phyloP scores from a whole-genome alignment of 2,113 vertebrate species.

The Muscicapa adusta region DNA sequence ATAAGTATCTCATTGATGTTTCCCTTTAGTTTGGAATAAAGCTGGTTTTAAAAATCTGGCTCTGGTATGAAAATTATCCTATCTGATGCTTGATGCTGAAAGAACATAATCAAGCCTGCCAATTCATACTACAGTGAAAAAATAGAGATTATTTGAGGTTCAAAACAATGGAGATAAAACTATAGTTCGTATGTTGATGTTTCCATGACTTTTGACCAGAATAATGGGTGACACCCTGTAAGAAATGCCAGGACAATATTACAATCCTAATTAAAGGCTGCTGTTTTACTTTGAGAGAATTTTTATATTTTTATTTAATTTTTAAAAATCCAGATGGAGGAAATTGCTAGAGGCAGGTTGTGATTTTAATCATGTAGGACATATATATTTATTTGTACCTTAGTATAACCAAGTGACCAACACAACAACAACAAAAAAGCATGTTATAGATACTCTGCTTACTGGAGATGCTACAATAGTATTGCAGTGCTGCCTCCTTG shows the following conservation, averaged over 20 bases:
- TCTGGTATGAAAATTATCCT: background rate
- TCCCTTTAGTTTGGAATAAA: background rate
- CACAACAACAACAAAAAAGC: background rate
- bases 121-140: constrained; percentile 17
- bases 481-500: background rate
- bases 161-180: background rate
- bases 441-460: background rate
- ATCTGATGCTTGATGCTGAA: background rate
- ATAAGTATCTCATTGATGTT: background rate
- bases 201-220: constrained; percentile 11
- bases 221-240: background rate
- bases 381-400: background rate
- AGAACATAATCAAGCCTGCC: background rate
- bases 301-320: background rate
- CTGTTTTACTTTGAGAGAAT: background rate
- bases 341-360: background rate
- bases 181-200: background rate
- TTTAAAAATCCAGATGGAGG: background rate
- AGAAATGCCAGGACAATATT: background rate
- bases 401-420: background rate
- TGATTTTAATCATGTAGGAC: background rate
- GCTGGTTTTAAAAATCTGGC: background rate
- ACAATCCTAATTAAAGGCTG: background rate
- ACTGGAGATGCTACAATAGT: background rate
- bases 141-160: constrained; percentile 1